Conservation (phyloP, 2,888 invertebrate genomes). For the Noctua janthina region DNA sequence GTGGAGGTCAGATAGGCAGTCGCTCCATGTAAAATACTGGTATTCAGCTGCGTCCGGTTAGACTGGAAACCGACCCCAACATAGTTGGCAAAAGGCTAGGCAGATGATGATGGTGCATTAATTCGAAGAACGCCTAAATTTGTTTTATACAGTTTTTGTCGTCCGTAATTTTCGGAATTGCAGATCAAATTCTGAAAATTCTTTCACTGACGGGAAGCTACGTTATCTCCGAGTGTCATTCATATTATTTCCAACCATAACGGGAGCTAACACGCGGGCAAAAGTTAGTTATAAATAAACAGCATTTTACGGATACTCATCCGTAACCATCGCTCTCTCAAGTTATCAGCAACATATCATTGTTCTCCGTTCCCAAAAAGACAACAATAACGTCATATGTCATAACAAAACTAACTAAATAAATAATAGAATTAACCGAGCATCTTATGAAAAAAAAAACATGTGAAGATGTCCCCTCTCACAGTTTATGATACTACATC, state of each 20-base stretch:
- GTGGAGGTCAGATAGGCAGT: too few relatives aligned
- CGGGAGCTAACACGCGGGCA: neutral
- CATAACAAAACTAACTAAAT: conserved; percentile 11
- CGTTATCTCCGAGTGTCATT: neutral
- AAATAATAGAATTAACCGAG: conserved; percentile 16
- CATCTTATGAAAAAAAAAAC: conserved; percentile 13
- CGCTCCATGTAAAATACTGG: too few relatives aligned
- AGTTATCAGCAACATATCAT: neutral
- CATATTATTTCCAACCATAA: neutral
- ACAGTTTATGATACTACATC: conserved; percentile 73
- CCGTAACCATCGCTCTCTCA: neutral
- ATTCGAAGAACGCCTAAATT: neutral
- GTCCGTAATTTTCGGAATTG: neutral
- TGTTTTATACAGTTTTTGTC: neutral
- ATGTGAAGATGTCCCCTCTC: conserved; percentile 70
- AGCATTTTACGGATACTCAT: neutral
- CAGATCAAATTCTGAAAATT: neutral
- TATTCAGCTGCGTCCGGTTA: too few relatives aligned
- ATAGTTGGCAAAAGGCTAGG: too few relatives aligned
- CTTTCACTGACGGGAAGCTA: neutral
- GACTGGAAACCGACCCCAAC: too few relatives aligned
- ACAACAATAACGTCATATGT: neutral
- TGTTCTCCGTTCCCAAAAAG: neutral
- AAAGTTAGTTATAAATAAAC: neutral
- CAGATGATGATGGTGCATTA: too few relatives aligned